Evolutionary conservation across 2,797 vertebrate species (phyloP), one percentile per base, ranked within the genome.

Genomic region (Pseudotriccus pelzelni): DNA sequence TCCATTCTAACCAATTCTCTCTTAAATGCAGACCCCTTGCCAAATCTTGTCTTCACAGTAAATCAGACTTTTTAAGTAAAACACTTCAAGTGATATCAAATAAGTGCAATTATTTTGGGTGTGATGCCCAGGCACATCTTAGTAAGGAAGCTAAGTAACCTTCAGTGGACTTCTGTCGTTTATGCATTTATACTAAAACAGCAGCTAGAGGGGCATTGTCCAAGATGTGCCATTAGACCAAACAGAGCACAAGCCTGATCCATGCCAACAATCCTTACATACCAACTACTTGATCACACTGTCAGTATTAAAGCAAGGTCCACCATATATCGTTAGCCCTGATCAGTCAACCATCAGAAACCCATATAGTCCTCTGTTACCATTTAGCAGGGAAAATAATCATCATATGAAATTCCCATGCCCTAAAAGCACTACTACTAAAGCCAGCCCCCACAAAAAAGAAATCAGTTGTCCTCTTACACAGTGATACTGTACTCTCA

Each of bases 1-100:
- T 99, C 98, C 98, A 98, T 98, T 49, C 98, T 98, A 3, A 68
- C 7, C 3, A 56, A 28, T 25, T 24, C 16, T n/a, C 21, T 49
- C 50, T 56, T 49, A 75, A 74, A 84, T 4, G 5, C 28, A 90
- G 47, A 90, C 6, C 3, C 18, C 28, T 60, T 7, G 67, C 7
- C 60, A 81, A 90, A 70, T 12, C 27, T 12, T 56, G 14, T 39
- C 36, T 68, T 81, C 15, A 17, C 17, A 88, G 19, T 22, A 84
- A 88, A 59, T 46, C 9, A 25, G 59, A 58, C 25, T 43, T 85
- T 49, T 66, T 0, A 75, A 62, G 43, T n/a, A 66, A 90, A 87
- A 87, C 21, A 44, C 41, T 68, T 67, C 23, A 75, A 64, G 17
- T 15, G 30, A 67, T 74, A 53, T 73, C 39, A 87, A 72, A 68